Evolutionary conservation across 1,140 invertebrate genomes (phyloP).

Genomic region (Bathynomus jamesi): DNA sequence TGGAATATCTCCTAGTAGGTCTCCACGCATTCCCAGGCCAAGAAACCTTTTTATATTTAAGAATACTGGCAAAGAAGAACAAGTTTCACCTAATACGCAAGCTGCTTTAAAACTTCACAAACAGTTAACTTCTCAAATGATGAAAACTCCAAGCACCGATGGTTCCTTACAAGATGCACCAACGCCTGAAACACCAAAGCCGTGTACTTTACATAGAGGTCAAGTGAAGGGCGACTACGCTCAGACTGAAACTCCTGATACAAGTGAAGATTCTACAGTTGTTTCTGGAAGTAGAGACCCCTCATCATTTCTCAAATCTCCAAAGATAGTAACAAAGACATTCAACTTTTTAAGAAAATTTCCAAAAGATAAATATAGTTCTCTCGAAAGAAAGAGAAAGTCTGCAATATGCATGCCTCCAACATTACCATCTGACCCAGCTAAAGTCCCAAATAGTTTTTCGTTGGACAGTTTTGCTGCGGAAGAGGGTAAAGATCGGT

Average conservation of each 20-base stretch:
- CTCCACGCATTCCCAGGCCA: conserved; percentile 32
- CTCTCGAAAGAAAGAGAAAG: conserved; percentile 33
- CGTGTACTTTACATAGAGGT: conserved; percentile 17
- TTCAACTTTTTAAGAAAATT: conserved; percentile 34
- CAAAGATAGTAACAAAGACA: conserved; percentile 35
- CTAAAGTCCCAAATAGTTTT: conserved; percentile 35
- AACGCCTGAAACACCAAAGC: conserved; percentile 32
- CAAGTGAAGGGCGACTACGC: conserved; percentile 5
- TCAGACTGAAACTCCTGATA: conserved; percentile 16
- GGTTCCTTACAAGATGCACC: conserved; percentile 28
- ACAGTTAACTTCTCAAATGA: conserved; percentile 27
- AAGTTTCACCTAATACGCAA: conserved; percentile 26
- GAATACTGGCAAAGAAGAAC: conserved; percentile 26
- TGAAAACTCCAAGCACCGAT: conserved; percentile 33
- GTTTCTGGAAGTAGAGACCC: conserved; percentile 13
- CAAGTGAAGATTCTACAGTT: conserved; percentile 16
- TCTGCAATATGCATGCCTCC: conserved; percentile 27
- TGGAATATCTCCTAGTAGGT: conserved; percentile 33
- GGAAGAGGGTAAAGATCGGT: conserved; percentile 17
- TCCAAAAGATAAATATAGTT: conserved; percentile 34
- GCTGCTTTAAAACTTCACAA: conserved; percentile 23
- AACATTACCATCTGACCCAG: conserved; percentile 12
- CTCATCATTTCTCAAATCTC: conserved; percentile 30
- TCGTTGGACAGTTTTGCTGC: conserved; percentile 35
- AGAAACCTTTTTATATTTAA: conserved; percentile 35